Evolutionary conservation across 2,888 invertebrate species (phyloP), one percentile per base, ranked within the genome.

Genomic region (Lasioglossum zephyrum): DNA sequence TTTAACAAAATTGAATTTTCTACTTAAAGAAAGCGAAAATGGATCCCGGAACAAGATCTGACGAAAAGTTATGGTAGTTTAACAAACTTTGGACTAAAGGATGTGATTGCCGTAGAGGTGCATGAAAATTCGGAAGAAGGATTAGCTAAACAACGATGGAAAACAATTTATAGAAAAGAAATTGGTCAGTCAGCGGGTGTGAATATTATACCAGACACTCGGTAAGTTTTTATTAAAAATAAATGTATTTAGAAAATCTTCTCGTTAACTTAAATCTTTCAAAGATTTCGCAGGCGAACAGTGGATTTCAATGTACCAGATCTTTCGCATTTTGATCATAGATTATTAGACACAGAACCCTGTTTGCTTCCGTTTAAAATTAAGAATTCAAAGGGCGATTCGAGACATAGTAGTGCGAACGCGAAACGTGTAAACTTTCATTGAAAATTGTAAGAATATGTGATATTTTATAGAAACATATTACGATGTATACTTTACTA

Each of bases 1-100:
- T 63, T 72, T 39, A 4, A 81, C 22, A 49, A 66, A 79, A 74
- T 77, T 78, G 41, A 49, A 16, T 81, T 57, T 77, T 66, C 8
- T 39, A 73, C 41, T 79, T 75, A 44, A 49, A 92, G 92, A 74
- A 85, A 76, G 47, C 86, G 85, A 49, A 84, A 82, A 79, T 90
- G 91, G 92, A 13, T 89, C 8, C 90, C 92, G 39, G 90, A 89
- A 73, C 81, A 85, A 69, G 92, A 92, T 83, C 49, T 91, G 41
- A 84, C 88, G 13, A 82, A 85, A 70, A 87, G 84, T 84, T 92
- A 86, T 77, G 92, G 92, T 36, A 90, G 88, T 84, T 82, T 89
- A 60, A 91, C 91, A 16, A 82, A 91, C 76, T 91, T 90, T 73
- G 91, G 91, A 49, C 88, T 91, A 69, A 84, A 57, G 70, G 88